These are phyloP conservation scores for Littorina saxatilis DNA, from an alignment of 1,140 invertebrate species.

Conservation along the genomic window DNA sequence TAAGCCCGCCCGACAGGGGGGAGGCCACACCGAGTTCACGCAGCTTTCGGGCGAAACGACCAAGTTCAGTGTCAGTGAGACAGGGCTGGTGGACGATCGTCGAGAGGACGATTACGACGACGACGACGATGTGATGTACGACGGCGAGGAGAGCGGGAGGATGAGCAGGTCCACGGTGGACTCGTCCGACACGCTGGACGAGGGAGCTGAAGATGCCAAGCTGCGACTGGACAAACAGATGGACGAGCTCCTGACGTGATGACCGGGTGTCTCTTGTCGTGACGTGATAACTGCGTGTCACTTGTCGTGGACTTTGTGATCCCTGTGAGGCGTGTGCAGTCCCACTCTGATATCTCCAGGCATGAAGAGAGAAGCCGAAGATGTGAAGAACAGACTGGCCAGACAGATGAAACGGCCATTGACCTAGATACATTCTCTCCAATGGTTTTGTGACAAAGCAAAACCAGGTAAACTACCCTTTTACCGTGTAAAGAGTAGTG, in stretches of 20 bases:
- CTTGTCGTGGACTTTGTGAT: no score
- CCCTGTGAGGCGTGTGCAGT: neutral
- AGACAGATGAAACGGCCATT: no score
- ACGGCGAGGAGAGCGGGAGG: slow-evolving; percentile 6
- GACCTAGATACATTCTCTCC: no score
- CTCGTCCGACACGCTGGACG: neutral
- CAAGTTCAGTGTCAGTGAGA: neutral
- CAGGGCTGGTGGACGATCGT: neutral
- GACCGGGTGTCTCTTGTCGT: neutral
- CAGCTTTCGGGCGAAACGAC: neutral
- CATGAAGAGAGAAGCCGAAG: neutral
- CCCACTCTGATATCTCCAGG: neutral
- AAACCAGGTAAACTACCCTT: no score
- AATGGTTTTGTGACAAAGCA: no score
- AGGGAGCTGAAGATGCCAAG: neutral
- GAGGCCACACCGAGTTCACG: neutral
- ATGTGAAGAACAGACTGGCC: no score
- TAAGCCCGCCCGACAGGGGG: neutral
- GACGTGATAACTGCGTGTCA: no score
- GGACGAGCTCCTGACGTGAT: neutral
- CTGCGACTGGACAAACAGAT: neutral
- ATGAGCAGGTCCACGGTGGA: neutral
- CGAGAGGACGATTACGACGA: no score
- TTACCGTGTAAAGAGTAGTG: no score
- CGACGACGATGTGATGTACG: neutral